Conservation (phyloP, 2,888 invertebrate genomes). For the Diarsia dahlii region DNA sequence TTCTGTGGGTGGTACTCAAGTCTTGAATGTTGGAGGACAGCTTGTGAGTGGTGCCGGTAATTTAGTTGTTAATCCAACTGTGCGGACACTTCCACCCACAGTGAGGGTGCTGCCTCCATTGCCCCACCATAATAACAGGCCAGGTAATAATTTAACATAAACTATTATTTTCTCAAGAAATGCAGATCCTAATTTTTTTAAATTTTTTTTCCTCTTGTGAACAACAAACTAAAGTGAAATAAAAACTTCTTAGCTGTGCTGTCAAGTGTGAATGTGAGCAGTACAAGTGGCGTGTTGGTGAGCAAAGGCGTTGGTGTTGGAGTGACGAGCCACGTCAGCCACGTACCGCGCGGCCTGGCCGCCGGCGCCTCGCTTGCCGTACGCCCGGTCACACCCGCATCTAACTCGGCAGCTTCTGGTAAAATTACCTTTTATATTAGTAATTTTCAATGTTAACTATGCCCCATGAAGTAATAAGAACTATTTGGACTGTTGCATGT, state of each 20-base stretch:
- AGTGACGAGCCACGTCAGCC: constrained; percentile 86
- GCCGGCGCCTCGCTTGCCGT: constrained; percentile 94
- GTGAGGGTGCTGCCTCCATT: constrained; percentile 86
- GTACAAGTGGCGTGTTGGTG: constrained; percentile 81
- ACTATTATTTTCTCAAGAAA: background rate
- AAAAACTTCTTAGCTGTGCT: constrained; percentile 72
- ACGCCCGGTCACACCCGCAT: constrained; percentile 92
- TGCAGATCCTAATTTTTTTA: background rate
- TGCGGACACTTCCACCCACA: constrained; percentile 84
- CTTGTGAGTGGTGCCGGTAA: constrained; percentile 81
- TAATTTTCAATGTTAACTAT: background rate
- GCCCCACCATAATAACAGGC: constrained; percentile 84
- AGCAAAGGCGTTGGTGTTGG: constrained; percentile 78
- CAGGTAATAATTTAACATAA: constrained; percentile 75
- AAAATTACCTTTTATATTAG: background rate
- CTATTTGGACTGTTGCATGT: background rate
- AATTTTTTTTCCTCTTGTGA: background rate
- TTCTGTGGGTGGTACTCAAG: constrained; percentile 78
- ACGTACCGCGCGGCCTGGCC: constrained; percentile 92
- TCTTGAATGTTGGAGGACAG: constrained; percentile 84
- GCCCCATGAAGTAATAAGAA: background rate
- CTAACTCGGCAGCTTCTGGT: constrained; percentile 71
- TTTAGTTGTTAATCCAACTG: constrained; percentile 84
- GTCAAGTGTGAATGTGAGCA: constrained; percentile 82
- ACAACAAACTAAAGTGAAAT: background rate